Base-by-base conservation (phyloP, 2,113 vertebrate genomes). In the Progne subis region DNA sequence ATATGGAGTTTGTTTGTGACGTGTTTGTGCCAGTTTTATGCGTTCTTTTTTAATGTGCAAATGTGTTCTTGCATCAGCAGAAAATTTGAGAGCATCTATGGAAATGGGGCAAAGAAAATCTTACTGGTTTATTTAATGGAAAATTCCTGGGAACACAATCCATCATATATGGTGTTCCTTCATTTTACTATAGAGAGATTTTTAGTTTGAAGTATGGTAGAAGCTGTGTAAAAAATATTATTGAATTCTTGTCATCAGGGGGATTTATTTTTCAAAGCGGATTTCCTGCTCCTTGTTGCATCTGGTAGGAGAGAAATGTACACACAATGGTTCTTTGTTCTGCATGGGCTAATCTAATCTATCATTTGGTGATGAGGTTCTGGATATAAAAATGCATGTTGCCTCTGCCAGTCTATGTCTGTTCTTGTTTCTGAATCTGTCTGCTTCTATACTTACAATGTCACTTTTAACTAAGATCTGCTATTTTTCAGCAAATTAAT, bases 1-100 rank as follows among this genome's bases (percentile, higher is more conserved):
- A n/a, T 90, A 86, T 57, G 86, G 75, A 92, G 82, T 97, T 97
- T 98, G 69, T 94, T 89, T 97, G 83, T 97, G 94, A 64, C 55
- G 17, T 96, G 95, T 88, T 87, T 88, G 72, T 95, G 94, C 82
- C 5, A 4, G 78, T 92, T 94, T 72, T 92, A 37, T 86, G 60
- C 19, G 0, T 64, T 23, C 39, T 85, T 90, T 60, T 82, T 68
- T 65, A 53, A 76, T 39, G 56, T 74, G 31, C 77, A 76, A 79
- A 63, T 89, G 57, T 95, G 61, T 89, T 77, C 75, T 86, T 88
- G n/a, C 55, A 94, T 97, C 86, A 85, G 60, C 65, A 44, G 31
- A 52, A 86, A 95, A 75, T 44, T 44, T 44, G 61, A 95, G 46
- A 50, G n/a, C 23, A 9, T 91, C 47, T 69, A 44, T 53, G 6